phyloP scores from a whole-genome alignment of 2,888 invertebrate genomes.

The Plemyria rubiginata region DNA sequence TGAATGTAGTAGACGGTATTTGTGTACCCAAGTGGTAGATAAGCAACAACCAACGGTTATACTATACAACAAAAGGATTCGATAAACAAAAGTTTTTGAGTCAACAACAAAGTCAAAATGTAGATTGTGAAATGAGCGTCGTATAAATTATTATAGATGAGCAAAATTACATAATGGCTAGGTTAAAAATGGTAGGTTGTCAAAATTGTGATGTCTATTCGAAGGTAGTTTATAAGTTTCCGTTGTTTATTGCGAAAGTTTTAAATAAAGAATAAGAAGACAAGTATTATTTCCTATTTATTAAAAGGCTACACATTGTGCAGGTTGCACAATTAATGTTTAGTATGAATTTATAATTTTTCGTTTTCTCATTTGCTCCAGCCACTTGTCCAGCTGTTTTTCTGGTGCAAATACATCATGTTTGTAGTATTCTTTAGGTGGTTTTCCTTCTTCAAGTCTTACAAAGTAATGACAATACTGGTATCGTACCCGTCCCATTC shows the following conservation, averaged over 20 bases:
- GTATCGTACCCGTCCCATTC: conserved; percentile 91
- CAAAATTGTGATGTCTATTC: too few species aligned
- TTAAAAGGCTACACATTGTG: conserved; percentile 27
- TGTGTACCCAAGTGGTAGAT: neutral
- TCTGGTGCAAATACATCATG: conserved; percentile 81
- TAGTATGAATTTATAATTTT: conserved; percentile 86
- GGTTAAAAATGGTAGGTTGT: too few species aligned
- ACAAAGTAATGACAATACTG: conserved; percentile 95
- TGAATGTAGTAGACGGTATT: conserved; percentile 11
- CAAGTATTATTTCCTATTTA: conserved; percentile 14
- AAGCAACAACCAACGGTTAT: neutral
- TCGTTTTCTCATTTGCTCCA: conserved; percentile 88
- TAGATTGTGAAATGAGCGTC: too few species aligned
- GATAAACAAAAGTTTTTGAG: neutral
- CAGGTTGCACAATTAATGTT: conserved; percentile 39
- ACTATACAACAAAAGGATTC: neutral
- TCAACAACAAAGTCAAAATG: neutral
- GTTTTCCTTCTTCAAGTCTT: conserved; percentile 95
- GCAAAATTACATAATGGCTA: too few species aligned
- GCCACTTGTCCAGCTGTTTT: conserved; percentile 89
- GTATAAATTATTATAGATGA: too few species aligned
- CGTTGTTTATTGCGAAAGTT: too few species aligned
- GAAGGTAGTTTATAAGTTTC: too few species aligned
- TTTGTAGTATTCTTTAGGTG: conserved; percentile 92
- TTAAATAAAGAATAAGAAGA: too few species aligned